Evolutionary conservation across 2,797 vertebrate genomes (phyloP).

Genomic region (Anguilla obscura): DNA sequence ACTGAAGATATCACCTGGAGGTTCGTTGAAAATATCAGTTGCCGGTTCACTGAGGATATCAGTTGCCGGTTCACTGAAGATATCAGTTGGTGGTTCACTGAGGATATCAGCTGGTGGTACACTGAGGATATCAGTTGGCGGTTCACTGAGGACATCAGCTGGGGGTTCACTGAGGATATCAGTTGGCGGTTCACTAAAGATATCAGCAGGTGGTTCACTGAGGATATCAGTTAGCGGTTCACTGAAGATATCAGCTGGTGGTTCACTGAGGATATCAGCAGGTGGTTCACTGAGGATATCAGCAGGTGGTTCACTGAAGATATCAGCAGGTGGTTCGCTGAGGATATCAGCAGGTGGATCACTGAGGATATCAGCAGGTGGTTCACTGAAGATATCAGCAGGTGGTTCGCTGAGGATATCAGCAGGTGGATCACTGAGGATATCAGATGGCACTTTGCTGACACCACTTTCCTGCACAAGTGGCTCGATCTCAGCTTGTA

Average conservation of each 20-base stretch:
- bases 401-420: slow-evolving; percentile 39
- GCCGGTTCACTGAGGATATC: slow-evolving; percentile 47
- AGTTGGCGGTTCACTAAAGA: not conserved
- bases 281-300: slow-evolving; percentile 48
- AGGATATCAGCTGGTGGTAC: slow-evolving; percentile 11
- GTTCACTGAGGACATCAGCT: slow-evolving; percentile 39
- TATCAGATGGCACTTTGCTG: slow-evolving; percentile 37
- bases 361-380: not conserved
- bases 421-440: slow-evolving; percentile 43
- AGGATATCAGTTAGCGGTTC: slow-evolving; percentile 34
- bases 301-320: not conserved
- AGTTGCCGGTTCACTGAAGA: slow-evolving; percentile 51
- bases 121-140: slow-evolving; percentile 46
- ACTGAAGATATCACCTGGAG: slow-evolving; percentile 66
- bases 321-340: slow-evolving; percentile 9
- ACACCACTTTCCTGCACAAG: slow-evolving; percentile 48
- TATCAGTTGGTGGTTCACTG: slow-evolving; percentile 6
- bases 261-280: slow-evolving; percentile 48
- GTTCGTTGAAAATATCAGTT: slow-evolving; percentile 39
- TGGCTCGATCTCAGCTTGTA: slow-evolving; percentile 57
- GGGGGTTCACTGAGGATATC: not conserved
- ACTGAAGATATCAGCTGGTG: slow-evolving; percentile 23
- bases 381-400: not conserved
- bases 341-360: slow-evolving; percentile 50
- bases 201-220: slow-evolving; percentile 21